Conservation (phyloP, 2,113 vertebrate species). For the Sturnira hondurensis region DNA sequence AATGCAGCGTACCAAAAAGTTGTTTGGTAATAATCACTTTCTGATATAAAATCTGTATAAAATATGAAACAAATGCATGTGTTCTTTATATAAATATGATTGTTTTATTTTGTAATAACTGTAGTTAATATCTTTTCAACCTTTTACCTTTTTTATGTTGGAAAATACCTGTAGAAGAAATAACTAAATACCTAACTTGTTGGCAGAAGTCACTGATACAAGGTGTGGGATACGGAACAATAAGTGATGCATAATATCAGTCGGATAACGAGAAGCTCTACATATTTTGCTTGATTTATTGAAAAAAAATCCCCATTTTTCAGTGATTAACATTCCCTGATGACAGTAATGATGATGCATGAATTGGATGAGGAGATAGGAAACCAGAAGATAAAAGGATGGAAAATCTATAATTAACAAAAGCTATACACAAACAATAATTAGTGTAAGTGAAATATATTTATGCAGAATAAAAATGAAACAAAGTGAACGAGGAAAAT, state of each 20-base stretch:
- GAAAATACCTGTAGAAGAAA: not conserved
- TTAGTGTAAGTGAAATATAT: constrained; percentile 74
- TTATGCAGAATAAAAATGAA: constrained; percentile 72
- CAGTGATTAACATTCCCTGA: constrained; percentile 53
- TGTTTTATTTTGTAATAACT: not conserved
- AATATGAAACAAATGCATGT: not conserved
- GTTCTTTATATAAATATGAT: not conserved
- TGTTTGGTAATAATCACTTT: not conserved
- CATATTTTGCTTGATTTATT: constrained; percentile 36
- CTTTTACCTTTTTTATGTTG: not conserved
- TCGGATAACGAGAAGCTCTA: constrained; percentile 5
- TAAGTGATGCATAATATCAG: not conserved
- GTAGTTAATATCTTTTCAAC: not conserved
- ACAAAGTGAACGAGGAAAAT: constrained; percentile 58
- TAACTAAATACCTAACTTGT: not conserved
- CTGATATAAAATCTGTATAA: not conserved
- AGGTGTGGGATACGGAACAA: not conserved
- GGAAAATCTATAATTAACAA: constrained; percentile 79
- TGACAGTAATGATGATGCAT: constrained; percentile 55
- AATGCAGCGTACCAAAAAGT: not conserved
- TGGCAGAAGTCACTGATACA: not conserved
- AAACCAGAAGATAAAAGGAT: constrained; percentile 62
- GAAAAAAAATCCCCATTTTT: constrained; percentile 27
- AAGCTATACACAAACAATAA: constrained; percentile 78
- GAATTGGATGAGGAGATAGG: constrained; percentile 69